Evolutionary conservation across 2,113 vertebrate species (phyloP).

Genomic region (Corydoras maculifer): DNA sequence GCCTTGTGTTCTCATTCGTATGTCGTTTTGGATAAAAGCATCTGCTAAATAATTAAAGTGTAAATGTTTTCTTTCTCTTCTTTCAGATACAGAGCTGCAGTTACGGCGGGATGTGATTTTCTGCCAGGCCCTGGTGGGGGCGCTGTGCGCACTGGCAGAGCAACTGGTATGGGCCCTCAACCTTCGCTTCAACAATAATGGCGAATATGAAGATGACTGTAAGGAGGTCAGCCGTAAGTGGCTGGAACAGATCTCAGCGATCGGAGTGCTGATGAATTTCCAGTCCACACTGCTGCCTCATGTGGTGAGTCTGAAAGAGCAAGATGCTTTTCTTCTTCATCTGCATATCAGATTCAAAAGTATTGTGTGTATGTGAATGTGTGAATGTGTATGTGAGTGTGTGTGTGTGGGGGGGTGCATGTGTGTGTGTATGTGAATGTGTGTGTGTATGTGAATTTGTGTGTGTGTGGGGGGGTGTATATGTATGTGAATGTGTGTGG

Average conservation of each 20-base stretch:
- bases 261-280: slow-evolving; percentile 84
- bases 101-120: slow-evolving; percentile 87
- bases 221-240: slow-evolving; percentile 95
- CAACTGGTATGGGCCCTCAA: slow-evolving; percentile 86
- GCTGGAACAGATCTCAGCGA: slow-evolving; percentile 90
- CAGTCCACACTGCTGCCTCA: slow-evolving; percentile 81
- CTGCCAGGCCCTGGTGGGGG: slow-evolving; percentile 85
- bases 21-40: no score
- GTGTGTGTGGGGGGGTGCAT: no score
- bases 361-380: no score
- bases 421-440: no score
- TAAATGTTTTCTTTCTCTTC: not conserved
- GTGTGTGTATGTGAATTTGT: no score
- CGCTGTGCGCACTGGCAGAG: slow-evolving; percentile 83
- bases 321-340: no score
- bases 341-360: not conserved
- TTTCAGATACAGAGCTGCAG: slow-evolving; percentile 84
- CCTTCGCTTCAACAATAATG: slow-evolving; percentile 86
- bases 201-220: slow-evolving; percentile 91
- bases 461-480: no score
- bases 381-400: no score
- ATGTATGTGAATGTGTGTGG: no score
- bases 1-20: no score
- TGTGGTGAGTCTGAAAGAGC: slow-evolving; percentile 65
- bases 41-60: no score